Conservation (phyloP, 1,140 invertebrate genomes). For the Ylistrum balloti region DNA sequence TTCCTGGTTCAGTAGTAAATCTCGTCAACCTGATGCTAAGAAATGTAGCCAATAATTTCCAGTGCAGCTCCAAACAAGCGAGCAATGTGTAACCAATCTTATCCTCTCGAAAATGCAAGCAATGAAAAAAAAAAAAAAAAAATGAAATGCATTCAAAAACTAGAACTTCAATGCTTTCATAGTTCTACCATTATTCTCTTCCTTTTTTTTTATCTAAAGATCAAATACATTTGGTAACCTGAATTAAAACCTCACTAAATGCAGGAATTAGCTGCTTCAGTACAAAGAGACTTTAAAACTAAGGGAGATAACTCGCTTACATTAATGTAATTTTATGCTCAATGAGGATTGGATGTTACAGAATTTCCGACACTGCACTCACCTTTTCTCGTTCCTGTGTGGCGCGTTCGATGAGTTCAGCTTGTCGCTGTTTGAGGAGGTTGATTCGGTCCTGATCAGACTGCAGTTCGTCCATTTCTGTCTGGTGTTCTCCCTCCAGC, state of each 20-base stretch:
- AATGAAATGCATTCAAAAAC: not conserved
- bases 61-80: not conserved
- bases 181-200: no score
- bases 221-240: no score
- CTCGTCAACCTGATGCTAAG: no score
- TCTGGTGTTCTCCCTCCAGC: slow-evolving; percentile 90
- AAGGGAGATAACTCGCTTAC: not conserved
- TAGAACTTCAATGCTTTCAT: not conserved
- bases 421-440: slow-evolving; percentile 74
- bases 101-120: not conserved
- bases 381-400: slow-evolving; percentile 78
- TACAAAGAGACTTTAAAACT: no score
- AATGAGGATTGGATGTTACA: no score
- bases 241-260: no score
- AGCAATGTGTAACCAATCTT: not conserved
- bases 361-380: no score
- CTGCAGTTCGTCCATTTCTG: slow-evolving; percentile 88
- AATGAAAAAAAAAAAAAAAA: not conserved
- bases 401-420: slow-evolving; percentile 73
- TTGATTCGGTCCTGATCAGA: slow-evolving; percentile 87
- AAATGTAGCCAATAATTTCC: no score
- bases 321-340: no score
- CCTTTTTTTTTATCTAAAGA: no score
- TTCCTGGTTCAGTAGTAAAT: no score
- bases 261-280: no score